Evolutionary conservation across 2,113 vertebrate genomes (phyloP).

Genomic region (Bungarus multicinctus): DNA sequence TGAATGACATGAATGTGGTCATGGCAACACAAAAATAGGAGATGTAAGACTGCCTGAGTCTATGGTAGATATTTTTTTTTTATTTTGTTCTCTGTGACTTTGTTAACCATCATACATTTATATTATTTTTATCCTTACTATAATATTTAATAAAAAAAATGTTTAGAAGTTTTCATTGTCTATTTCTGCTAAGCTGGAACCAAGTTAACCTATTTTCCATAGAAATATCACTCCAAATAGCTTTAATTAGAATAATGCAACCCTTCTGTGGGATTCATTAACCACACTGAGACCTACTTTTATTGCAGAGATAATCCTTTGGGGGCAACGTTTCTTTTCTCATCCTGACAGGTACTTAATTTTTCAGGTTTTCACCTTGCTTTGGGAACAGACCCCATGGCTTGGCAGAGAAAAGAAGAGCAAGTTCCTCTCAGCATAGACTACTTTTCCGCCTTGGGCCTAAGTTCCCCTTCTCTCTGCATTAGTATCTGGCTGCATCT

Average conservation of each 20-base stretch:
- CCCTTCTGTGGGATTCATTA: not conserved
- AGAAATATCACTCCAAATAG: not conserved
- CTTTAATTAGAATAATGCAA: not conserved
- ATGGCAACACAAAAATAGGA: not conserved
- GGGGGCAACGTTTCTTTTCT: not conserved
- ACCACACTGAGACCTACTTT: not conserved
- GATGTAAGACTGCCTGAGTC: not conserved
- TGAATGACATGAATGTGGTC: not conserved
- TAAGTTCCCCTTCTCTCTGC: not conserved
- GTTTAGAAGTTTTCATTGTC: not conserved
- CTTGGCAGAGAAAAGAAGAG: not conserved
- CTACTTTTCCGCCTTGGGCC: not conserved
- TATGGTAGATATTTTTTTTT: not conserved
- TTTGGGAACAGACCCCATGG: not conserved
- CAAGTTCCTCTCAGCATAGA: not conserved
- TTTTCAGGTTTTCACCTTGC: not conserved
- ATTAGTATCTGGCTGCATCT: not conserved
- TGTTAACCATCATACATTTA: not conserved
- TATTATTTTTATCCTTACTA: not conserved
- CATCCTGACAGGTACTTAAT: not conserved
- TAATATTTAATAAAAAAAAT: not conserved
- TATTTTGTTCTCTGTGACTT: not conserved
- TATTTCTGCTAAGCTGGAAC: not conserved
- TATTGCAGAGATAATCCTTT: not conserved
- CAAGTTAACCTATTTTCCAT: not conserved